Evolutionary conservation across 2,113 vertebrate genomes (phyloP).

Genomic region (Myiagra hebetior): DNA sequence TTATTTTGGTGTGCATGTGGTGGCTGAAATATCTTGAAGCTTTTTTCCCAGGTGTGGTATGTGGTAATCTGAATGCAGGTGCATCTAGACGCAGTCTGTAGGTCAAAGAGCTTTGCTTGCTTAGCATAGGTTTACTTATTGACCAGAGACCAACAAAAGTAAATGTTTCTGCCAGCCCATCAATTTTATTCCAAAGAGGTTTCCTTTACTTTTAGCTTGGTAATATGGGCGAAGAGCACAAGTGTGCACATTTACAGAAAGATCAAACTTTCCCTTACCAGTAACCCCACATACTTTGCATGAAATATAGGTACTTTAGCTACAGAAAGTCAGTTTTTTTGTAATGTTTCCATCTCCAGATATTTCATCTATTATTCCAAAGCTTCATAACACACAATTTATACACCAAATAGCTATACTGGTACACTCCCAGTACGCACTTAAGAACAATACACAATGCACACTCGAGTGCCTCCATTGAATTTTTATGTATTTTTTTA

Average conservation of each 20-base stretch:
- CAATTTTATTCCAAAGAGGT: background rate
- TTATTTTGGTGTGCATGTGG: background rate
- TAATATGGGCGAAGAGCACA: background rate
- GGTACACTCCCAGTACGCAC: background rate
- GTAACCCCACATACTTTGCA: background rate
- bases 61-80: background rate
- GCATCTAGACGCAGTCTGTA: background rate
- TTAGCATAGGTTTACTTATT: background rate
- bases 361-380: background rate
- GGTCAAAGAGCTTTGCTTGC: background rate
- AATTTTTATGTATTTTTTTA: constrained; percentile 25
- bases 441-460: constrained; percentile 2
- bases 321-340: background rate
- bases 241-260: background rate
- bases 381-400: background rate
- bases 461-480: background rate
- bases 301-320: background rate
- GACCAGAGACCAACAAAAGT: background rate
- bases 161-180: background rate
- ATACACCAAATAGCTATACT: background rate
- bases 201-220: background rate
- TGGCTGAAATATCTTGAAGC: background rate
- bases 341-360: background rate
- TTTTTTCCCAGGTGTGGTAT: background rate
- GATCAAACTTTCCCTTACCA: background rate